Conservation (phyloP, 2,113 vertebrate genomes). For the Phyllopteryx taeniolatus region DNA sequence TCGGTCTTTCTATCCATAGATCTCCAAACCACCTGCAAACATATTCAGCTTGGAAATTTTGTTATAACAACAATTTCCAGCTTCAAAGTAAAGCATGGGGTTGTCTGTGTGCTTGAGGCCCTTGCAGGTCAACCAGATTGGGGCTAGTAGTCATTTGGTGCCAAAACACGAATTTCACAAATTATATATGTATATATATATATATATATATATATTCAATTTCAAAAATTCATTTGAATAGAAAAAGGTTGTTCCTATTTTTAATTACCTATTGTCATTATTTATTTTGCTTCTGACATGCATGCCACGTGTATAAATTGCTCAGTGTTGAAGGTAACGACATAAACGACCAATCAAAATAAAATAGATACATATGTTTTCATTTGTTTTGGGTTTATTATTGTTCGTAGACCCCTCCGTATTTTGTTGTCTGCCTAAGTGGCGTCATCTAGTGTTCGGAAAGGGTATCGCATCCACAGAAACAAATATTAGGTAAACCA, state of each 20-base stretch:
- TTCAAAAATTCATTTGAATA: background rate
- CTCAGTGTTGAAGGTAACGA: background rate
- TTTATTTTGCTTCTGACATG: too few species aligned
- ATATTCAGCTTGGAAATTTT: background rate
- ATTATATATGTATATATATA: too few species aligned
- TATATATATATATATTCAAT: background rate
- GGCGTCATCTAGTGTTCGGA: slow-evolving; percentile 14
- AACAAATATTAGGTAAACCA: background rate
- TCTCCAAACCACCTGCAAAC: background rate
- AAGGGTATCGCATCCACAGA: background rate
- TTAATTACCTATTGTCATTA: too few species aligned
- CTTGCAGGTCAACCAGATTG: too few species aligned
- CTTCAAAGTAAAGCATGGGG: background rate
- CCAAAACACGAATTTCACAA: too few species aligned
- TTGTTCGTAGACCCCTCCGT: background rate
- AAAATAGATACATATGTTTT: too few species aligned
- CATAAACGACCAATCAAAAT: background rate
- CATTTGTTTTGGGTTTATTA: too few species aligned
- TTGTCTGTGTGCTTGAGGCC: background rate
- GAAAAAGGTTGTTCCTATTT: too few species aligned
- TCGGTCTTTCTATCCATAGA: background rate
- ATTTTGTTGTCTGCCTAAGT: background rate
- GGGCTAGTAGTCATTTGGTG: too few species aligned
- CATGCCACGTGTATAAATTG: too few species aligned
- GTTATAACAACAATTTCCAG: background rate